phyloP scores from a whole-genome alignment of 2,113 vertebrate genomes.

The Panurus biarmicus region DNA sequence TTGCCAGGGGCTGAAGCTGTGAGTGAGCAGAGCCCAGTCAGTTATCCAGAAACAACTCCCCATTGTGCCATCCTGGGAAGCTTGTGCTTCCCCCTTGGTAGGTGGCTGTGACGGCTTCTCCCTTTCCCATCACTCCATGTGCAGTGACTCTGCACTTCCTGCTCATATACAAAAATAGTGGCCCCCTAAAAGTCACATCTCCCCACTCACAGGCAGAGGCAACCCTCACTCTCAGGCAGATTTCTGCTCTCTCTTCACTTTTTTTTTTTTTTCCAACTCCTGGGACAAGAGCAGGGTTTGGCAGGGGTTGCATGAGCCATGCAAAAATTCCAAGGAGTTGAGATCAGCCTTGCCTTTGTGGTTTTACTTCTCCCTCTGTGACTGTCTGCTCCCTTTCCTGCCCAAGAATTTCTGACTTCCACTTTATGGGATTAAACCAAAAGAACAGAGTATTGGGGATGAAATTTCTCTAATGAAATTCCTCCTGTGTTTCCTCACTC shows the following conservation, averaged over 20 bases:
- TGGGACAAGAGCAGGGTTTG: neutral
- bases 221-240: neutral
- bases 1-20: neutral
- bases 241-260: neutral
- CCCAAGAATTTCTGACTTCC: neutral
- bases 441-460: neutral
- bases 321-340: neutral
- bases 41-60: neutral
- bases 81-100: neutral
- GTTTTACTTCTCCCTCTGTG: neutral
- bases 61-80: neutral
- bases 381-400: neutral
- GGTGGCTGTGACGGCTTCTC: neutral
- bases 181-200: neutral
- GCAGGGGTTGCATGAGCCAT: neutral
- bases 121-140: accelerated
- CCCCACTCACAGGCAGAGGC: neutral
- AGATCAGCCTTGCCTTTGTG: neutral
- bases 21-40: neutral
- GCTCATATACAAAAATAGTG: accelerated
- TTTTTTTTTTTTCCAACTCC: neutral
- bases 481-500: neutral
- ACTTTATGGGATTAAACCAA: neutral
- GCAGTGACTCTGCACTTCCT: neutral
- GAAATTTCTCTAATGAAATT: neutral